A percentile compares a stretch with the other conserved stretches of the same genome.
phyloP scores from a whole-genome alignment of 2,888 invertebrate species.

The Enchytraeus crypticus region DNA sequence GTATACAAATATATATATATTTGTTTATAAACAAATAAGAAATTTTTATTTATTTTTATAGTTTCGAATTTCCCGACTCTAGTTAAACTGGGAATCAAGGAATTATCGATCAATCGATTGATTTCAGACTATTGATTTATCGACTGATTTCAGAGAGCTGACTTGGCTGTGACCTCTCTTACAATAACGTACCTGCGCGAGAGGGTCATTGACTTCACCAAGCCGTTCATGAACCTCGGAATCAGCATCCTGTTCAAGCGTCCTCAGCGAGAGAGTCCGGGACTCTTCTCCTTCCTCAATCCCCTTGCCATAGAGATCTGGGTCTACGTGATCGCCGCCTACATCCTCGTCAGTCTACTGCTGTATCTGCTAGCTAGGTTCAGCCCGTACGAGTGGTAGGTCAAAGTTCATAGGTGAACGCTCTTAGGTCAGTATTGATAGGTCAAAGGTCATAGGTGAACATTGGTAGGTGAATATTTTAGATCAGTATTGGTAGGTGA shows the following conservation, averaged over 20 bases:
- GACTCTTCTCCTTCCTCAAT: constrained; percentile 89
- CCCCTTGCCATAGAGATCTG: constrained; percentile 61
- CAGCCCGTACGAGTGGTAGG: constrained; percentile 5
- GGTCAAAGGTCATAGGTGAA: too few species aligned
- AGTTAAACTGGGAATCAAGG: too few species aligned
- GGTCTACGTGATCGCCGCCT: constrained; percentile 70
- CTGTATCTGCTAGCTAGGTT: constrained; percentile 53
- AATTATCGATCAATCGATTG: too few species aligned
- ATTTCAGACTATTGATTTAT: too few species aligned
- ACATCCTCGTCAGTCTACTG: constrained; percentile 85
- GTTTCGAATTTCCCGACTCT: too few species aligned
- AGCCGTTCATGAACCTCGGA: constrained; percentile 52
- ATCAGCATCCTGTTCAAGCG: constrained; percentile 68
- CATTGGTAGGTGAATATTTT: too few species aligned
- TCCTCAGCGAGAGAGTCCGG: constrained; percentile 75
- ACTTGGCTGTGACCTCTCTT: constrained; percentile 85
- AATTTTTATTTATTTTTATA: too few species aligned
- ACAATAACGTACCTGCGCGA: constrained; percentile 95
- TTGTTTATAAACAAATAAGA: too few species aligned
- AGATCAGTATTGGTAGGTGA: too few species aligned
- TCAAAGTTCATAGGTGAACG: constrained; percentile 14
- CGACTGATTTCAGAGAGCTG: constrained; percentile 34
- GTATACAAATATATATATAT: too few species aligned
- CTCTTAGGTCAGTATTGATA: constrained; percentile 88
- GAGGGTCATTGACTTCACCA: constrained; percentile 56